Conservation (phyloP, 1,140 invertebrate genomes). For the Pentalonia nigronervosa region DNA sequence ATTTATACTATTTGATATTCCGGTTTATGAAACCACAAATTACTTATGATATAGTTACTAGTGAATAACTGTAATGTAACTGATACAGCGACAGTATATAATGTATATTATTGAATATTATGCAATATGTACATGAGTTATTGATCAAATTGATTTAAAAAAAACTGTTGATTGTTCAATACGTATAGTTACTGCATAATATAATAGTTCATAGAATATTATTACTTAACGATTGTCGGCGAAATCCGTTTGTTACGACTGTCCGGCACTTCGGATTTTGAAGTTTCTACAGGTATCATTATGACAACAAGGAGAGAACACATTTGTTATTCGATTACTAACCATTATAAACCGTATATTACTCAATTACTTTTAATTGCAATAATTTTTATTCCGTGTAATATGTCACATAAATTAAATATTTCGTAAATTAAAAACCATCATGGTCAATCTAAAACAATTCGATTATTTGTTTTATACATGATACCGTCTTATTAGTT, state of each 20-base stretch:
- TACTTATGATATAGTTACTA: background rate
- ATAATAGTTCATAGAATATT: background rate
- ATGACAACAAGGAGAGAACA: background rate
- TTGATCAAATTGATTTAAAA: background rate
- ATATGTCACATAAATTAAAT: too few species aligned
- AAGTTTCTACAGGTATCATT: background rate
- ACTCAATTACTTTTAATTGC: background rate
- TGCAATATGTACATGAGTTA: background rate
- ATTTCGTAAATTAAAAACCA: too few species aligned
- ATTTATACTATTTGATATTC: background rate
- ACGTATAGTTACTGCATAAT: background rate
- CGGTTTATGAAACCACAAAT: background rate
- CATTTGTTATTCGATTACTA: background rate
- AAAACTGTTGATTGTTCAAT: background rate
- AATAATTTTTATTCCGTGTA: too few species aligned
- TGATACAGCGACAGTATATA: background rate
- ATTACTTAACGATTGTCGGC: background rate
- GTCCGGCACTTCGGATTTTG: background rate
- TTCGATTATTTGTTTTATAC: too few species aligned
- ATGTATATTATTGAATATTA: background rate
- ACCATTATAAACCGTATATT: background rate
- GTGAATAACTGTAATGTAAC: background rate
- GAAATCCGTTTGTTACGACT: background rate
- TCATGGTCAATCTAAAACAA: too few species aligned
- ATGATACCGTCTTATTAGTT: too few species aligned